Percentiles rank a stretch among this genome's conserved stretches.
phyloP scores from a whole-genome alignment of 2,113 vertebrate species.

The Rhinolophus ferrumequinum region DNA sequence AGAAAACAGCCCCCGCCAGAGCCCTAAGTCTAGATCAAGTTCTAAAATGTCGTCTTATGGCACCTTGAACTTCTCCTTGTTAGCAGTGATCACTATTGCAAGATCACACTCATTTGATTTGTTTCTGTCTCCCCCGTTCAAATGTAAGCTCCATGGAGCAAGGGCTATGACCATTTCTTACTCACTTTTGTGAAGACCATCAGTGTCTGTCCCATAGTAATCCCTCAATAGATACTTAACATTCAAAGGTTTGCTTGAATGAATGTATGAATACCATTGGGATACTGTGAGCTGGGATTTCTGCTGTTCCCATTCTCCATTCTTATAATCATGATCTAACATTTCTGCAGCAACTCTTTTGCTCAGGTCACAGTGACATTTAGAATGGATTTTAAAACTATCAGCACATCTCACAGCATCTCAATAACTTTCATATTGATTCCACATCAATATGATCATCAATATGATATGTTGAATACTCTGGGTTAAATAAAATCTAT shows the following conservation, averaged over 20 bases:
- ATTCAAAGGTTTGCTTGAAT: neutral
- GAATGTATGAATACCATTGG: neutral
- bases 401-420: neutral
- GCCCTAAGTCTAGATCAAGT: neutral
- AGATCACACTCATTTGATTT: neutral
- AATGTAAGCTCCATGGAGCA: neutral
- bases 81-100: neutral
- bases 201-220: neutral
- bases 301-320: neutral
- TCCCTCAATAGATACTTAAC: neutral
- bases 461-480: too few species aligned
- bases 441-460: too few species aligned
- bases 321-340: neutral
- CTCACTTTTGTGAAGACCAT: neutral
- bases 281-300: neutral
- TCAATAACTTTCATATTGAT: too few species aligned
- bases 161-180: neutral
- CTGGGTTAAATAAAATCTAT: too few species aligned
- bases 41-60: neutral
- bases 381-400: neutral
- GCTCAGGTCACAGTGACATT: neutral
- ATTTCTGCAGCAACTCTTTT: neutral
- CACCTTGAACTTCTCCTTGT: neutral
- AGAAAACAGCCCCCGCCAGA: neutral
- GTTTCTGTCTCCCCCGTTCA: neutral